Evolutionary conservation across 2,888 invertebrate genomes (phyloP).

Genomic region (Herminia tarsipennalis): DNA sequence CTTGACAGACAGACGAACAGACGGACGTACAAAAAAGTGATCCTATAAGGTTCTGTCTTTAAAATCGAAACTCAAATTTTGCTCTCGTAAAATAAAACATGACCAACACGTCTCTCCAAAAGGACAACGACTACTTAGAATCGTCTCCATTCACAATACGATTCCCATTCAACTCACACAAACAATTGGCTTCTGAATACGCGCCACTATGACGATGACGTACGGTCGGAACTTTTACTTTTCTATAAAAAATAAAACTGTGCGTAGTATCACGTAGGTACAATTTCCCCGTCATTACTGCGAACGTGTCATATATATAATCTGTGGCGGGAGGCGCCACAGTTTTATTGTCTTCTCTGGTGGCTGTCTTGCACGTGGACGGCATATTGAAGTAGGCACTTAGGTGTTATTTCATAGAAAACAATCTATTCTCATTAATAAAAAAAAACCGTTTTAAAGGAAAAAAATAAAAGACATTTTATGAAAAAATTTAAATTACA

Average conservation of each 20-base stretch:
- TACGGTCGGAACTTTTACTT: conserved; percentile 72
- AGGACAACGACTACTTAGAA: conserved; percentile 51
- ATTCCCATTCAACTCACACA: conserved; percentile 66
- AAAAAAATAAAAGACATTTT: not conserved
- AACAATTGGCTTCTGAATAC: conserved; percentile 70
- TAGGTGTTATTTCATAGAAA: conserved; percentile 24
- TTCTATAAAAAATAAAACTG: conserved; percentile 57
- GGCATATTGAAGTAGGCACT: conserved; percentile 35
- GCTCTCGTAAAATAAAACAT: too few species aligned
- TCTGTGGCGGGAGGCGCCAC: conserved; percentile 78
- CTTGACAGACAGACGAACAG: too few species aligned
- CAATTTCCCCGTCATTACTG: conserved; percentile 79
- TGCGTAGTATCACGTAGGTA: conserved; percentile 71
- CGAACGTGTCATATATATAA: conserved; percentile 71
- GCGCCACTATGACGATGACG: conserved; percentile 60
- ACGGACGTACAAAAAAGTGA: too few species aligned
- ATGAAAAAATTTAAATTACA: not conserved
- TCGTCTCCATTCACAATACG: conserved; percentile 41
- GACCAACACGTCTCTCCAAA: conserved; percentile 29
- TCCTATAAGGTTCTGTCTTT: too few species aligned
- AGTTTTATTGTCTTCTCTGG: conserved; percentile 70
- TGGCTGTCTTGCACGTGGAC: conserved; percentile 52
- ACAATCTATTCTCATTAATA: too few species aligned
- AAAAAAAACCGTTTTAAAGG: too few species aligned
- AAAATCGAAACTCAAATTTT: too few species aligned